Base-by-base conservation (phyloP, 2,797 vertebrate genomes). In the Myotis pilosus region DNA sequence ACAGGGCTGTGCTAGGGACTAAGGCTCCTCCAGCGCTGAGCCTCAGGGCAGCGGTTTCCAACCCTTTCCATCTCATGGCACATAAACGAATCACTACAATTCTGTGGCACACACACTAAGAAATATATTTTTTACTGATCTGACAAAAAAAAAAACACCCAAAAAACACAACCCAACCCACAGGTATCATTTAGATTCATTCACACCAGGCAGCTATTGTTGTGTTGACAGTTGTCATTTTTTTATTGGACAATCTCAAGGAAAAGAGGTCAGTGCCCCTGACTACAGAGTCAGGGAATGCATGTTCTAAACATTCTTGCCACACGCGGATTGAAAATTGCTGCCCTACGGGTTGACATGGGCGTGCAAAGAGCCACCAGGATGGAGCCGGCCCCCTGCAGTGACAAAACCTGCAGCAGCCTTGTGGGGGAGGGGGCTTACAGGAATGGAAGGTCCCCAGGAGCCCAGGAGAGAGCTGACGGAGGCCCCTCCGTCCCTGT, bases 361-460 rank as follows among this genome's bases (percentile, higher is more conserved):
- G 62, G 62, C 16, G 16, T 17, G 19, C 53, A 22, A 36, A 75
- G 57, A 55, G 49, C 68, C 41, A 23, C 10, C 2, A 19, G 28
- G 6, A 1, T 2, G 1, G 7, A 44, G 41, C 41, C 41, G 17
- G 6, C 4, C 8, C 47, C 47, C 22, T 28, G 9, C 1, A 30
- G n/a, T 0, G 16, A 10, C 0, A 30, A 22, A 49, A 30, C 20
- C 38, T 55, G 66, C 8, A 1, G 38, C 13, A 49, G 76, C 6
- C 17, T 28, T 5, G 23, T 62, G 5, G 36, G 1, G 4, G 10
- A 6, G 25, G 15, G 78, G 9, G 10, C 8, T 44, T 38, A 1
- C 3, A 55, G 60, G 57, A 60, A 86, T 19, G 7, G 22, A 93
- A 66, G 57, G 25, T 5, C 47, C 47, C 44, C 36, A 6, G 62